Conservation (phyloP, 2,113 vertebrate species). For the Paedocypris sp. region DNA sequence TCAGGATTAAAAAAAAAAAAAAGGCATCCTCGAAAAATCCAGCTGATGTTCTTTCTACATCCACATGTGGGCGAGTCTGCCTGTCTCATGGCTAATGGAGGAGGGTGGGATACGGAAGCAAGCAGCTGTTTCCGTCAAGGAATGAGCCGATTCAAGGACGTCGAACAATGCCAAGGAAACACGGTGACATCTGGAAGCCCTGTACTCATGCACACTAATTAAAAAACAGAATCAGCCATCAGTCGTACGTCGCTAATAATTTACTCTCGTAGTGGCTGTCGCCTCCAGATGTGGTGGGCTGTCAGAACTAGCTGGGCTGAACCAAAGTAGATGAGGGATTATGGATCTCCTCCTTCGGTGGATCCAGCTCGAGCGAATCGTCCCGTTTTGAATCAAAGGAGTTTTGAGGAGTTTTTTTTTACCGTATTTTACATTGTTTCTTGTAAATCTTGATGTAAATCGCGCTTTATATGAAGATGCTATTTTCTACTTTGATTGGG, state of each 20-base stretch:
- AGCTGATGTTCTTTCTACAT: not conserved
- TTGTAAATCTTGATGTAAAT: too few relatives aligned
- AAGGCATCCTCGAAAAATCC: too few relatives aligned
- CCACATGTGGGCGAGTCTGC: not conserved
- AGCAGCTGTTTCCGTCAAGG: constrained; percentile 7
- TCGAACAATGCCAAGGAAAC: constrained; percentile 21
- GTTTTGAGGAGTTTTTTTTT: too few relatives aligned
- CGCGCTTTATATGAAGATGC: too few relatives aligned
- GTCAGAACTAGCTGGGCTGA: not conserved
- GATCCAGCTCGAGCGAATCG: not conserved
- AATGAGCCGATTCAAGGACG: constrained; percentile 17
- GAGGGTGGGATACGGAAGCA: not conserved
- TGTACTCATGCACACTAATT: constrained; percentile 34
- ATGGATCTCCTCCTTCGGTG: constrained; percentile 8
- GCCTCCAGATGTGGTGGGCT: constrained; percentile 9
- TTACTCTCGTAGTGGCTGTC: constrained; percentile 18
- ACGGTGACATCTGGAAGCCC: constrained; percentile 34
- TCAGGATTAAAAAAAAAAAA: too few relatives aligned
- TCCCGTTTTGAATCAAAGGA: too few relatives aligned
- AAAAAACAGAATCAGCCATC: constrained; percentile 24
- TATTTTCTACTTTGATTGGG: too few relatives aligned
- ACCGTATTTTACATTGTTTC: too few relatives aligned
- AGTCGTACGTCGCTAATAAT: constrained; percentile 19
- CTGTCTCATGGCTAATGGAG: not conserved
- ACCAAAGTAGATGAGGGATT: constrained; percentile 10